Conservation (phyloP, 2,888 invertebrate genomes). For the Drosophila bunnanda region DNA sequence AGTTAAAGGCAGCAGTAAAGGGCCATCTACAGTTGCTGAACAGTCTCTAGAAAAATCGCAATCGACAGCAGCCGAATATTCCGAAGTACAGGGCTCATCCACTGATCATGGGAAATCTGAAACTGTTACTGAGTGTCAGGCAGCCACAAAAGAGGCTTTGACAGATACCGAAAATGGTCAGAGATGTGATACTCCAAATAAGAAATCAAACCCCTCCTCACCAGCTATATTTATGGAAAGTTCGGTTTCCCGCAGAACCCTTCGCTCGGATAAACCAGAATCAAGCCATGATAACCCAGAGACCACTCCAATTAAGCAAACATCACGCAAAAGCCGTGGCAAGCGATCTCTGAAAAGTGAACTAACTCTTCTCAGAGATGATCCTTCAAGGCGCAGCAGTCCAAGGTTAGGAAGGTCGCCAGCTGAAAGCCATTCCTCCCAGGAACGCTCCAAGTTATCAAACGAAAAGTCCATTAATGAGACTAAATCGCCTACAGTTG, state of each 20-base stretch:
- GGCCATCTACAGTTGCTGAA: not conserved
- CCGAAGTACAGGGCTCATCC: not conserved
- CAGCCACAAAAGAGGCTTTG: not conserved
- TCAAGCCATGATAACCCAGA: not conserved
- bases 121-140: not conserved
- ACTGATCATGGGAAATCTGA: not conserved
- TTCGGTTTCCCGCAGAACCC: not conserved
- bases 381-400: constrained; percentile 22
- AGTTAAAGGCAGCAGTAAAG: not conserved
- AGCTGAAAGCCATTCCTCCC: constrained; percentile 18
- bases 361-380: not conserved
- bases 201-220: not conserved
- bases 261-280: constrained; percentile 8
- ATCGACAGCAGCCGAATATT: not conserved
- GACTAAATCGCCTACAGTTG: not conserved
- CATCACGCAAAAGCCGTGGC: constrained; percentile 24
- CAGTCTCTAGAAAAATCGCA: not conserved
- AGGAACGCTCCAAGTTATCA: constrained; percentile 8
- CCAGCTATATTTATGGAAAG: not conserved
- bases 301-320: not conserved
- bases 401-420: constrained; percentile 28
- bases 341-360: constrained; percentile 18
- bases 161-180: not conserved
- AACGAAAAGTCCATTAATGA: not conserved
- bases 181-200: not conserved